Base-by-base conservation (phyloP, 1,140 invertebrate species). In the Spodoptera litura region DNA sequence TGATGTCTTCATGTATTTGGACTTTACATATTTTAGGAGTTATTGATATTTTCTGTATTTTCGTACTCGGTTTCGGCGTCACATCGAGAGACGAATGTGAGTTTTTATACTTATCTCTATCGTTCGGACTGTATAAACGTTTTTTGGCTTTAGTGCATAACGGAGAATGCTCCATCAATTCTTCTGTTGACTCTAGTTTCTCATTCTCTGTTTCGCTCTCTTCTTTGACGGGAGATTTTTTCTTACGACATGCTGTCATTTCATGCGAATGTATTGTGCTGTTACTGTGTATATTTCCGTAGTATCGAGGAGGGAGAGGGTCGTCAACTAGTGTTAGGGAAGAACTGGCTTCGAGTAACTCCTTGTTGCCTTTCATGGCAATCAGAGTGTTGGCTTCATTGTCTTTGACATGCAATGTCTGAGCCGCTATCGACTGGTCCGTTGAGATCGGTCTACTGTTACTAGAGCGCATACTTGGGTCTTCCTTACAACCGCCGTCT, bases 291-390 rank as follows among this genome's bases (percentile, higher is more conserved):
- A 49, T 87, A 70, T 2, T 85, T 44, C 8, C 87, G 81, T 35
- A 85, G 85, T 1, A 38, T 44, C 31, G 74, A 9, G 81, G 59
- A 0, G 74, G 62, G 4, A 88, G 44, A 0, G 85, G 83, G 25
- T 92, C 91, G 27, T 94, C 91, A 0, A 92, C 90, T 72, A 94
- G 52, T 8, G 91, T 94, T 0, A 94, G 79, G 0, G 89, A 90
- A 0, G 92, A 93, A 68, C 84, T 86, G 2, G 80, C 78, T 77
- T 91, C 84, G 9, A 93, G 73, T 0, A 94, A 68, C n/a, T 89
- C 87, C 49, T 85, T 86, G 58, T 91, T 92, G 0, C 55, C 84
- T 79, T 92, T 92, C 91, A 93, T 92, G 27, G 82, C 81, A 20
- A 94, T 92, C 2, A 87, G 12, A 3, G 92, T 94, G 58, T 94